phyloP scores from a whole-genome alignment of 1,140 invertebrate species.

The Meteorus sp. region DNA sequence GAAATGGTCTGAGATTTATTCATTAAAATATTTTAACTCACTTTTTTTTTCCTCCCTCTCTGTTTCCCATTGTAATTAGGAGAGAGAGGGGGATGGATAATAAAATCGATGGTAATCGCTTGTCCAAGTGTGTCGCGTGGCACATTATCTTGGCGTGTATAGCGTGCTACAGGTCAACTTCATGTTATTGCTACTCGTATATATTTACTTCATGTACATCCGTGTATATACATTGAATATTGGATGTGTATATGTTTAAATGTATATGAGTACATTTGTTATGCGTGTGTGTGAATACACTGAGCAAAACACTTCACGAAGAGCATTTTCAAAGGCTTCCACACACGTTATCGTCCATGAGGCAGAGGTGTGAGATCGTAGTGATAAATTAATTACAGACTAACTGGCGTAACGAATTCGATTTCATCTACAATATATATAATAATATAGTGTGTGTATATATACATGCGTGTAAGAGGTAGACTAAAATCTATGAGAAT shows the following conservation, averaged over 20 bases:
- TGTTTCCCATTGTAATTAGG: conserved; percentile 2
- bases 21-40: no score
- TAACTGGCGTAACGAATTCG: conserved; percentile 43
- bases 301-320: neutral
- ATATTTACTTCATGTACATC: conserved; percentile 8
- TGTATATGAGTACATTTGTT: neutral
- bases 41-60: neutral
- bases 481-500: neutral
- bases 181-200: conserved; percentile 12
- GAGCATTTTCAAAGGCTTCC: conserved; percentile 5
- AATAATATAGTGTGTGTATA: no score
- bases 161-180: conserved; percentile 22
- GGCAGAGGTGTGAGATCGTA: conserved; percentile 35
- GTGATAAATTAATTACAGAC: conserved; percentile 47
- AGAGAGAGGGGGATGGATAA: neutral
- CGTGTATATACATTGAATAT: neutral
- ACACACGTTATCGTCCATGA: conserved; percentile 37
- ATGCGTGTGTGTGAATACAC: neutral
- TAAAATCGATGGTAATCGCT: neutral
- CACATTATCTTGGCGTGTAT: conserved; percentile 18
- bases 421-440: conserved; percentile 10
- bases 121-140: conserved; percentile 15
- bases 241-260: conserved; percentile 3
- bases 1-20: no score
- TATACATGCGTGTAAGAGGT: no score